Evolutionary conservation across 2,888 invertebrate species (phyloP).

Genomic region (Hirtodrosophila alboralis): DNA sequence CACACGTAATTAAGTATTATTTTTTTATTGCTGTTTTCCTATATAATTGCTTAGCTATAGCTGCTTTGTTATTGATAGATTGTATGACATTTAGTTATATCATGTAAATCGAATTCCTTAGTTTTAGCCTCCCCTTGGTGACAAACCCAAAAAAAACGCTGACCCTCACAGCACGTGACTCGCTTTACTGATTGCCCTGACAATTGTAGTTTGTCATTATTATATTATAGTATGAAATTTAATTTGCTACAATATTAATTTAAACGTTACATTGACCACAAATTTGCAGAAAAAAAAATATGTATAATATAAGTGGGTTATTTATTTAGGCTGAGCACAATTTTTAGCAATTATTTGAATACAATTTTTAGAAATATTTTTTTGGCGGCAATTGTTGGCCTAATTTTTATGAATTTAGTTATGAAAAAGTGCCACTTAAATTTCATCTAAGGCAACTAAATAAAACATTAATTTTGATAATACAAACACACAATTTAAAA

Average conservation of each 20-base stretch:
- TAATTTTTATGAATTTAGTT: no score
- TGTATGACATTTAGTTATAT: conserved; percentile 38
- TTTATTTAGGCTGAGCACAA: no score
- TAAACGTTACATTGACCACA: conserved; percentile 37
- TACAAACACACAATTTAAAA: no score
- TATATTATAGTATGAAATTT: conserved; percentile 15
- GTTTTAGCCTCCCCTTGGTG: conserved; percentile 74
- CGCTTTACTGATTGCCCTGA: conserved; percentile 46
- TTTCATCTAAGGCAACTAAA: no score
- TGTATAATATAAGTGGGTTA: no score
- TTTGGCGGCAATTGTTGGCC: no score
- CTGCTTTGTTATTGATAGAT: conserved; percentile 50
- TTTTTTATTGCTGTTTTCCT: conserved; percentile 13
- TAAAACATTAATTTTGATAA: no score
- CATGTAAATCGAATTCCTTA: conserved; percentile 63
- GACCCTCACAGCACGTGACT: conserved; percentile 67
- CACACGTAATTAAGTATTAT: conserved; percentile 54
- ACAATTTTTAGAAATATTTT: no score
- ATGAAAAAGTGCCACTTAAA: no score
- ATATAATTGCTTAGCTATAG: conserved; percentile 41
- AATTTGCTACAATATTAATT: conserved; percentile 40
- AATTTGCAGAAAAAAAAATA: conserved; percentile 13
- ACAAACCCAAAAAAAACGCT: conserved; percentile 51
- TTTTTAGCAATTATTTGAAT: no score
- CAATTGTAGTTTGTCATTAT: background rate